Percentiles rank a stretch among this genome's conserved stretches.
These are phyloP conservation scores for Lumbricus terrestris DNA, from an alignment of 2,888 invertebrate genomes.

Conservation along the genomic window DNA sequence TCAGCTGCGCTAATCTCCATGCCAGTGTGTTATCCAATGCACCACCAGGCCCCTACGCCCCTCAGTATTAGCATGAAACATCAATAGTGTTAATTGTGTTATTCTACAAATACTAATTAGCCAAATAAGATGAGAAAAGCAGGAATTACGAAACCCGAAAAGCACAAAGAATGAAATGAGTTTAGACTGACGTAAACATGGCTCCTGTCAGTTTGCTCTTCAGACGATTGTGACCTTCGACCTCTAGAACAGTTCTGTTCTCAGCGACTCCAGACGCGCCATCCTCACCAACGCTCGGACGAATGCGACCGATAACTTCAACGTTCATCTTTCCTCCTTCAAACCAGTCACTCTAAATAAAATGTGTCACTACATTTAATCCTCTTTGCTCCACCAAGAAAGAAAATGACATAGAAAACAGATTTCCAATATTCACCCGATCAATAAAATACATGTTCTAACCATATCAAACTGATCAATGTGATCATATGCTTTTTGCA, in stretches of 20 bases:
- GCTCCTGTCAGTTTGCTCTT: conserved; percentile 47
- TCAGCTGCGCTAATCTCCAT: too few relatives aligned
- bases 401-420: background rate
- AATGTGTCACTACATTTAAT: background rate
- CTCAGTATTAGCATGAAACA: too few relatives aligned
- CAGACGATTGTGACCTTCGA: conserved; percentile 46
- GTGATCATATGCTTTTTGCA: too few relatives aligned
- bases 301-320: conserved; percentile 50
- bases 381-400: background rate
- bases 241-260: conserved; percentile 42
- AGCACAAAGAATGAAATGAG: background rate
- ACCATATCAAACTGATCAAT: background rate
- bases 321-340: conserved; percentile 46
- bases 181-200: conserved; percentile 45
- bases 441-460: background rate
- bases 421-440: too few relatives aligned
- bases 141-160: background rate
- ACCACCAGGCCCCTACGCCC: too few relatives aligned
- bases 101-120: background rate
- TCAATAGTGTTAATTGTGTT: background rate
- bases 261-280: conserved; percentile 13
- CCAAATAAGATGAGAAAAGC: too few relatives aligned
- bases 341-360: background rate
- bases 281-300: conserved; percentile 47
- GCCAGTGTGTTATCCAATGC: too few relatives aligned